A percentile compares a stretch with the other conserved stretches of the same genome.
These are phyloP conservation scores for Chrysodeixis includens DNA, from an alignment of 2,888 invertebrate genomes.

Conservation along the genomic window DNA sequence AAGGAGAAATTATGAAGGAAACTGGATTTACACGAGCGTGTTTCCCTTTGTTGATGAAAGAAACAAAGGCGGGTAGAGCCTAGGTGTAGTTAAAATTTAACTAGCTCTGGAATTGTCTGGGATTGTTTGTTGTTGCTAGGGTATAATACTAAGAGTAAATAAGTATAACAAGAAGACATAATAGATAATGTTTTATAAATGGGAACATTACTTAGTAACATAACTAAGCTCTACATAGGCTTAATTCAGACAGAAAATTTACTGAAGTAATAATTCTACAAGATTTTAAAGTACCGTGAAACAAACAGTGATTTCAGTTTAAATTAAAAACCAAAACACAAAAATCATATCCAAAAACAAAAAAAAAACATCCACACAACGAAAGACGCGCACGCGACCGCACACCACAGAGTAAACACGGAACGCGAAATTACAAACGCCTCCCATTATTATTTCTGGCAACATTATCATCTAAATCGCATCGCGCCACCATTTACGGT, in stretches of 20 bases:
- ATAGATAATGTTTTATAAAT: not conserved
- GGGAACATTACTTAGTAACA: too few species aligned
- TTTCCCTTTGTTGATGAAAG: constrained; percentile 2
- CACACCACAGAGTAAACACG: constrained; percentile 71
- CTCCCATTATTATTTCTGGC: constrained; percentile 84
- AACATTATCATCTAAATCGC: constrained; percentile 89
- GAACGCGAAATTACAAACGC: constrained; percentile 74
- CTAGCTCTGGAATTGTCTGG: not conserved
- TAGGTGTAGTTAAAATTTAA: not conserved
- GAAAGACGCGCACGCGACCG: constrained; percentile 55
- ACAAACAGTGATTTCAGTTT: not conserved
- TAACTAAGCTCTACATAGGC: too few species aligned
- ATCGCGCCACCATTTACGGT: constrained; percentile 85
- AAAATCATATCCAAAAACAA: constrained; percentile 55
- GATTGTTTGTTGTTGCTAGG: not conserved
- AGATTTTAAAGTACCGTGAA: too few species aligned
- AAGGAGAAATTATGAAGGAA: constrained; percentile 21
- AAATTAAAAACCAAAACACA: constrained; percentile 30
- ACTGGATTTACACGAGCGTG: constrained; percentile 16
- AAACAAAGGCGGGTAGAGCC: not conserved
- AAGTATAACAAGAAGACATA: not conserved
- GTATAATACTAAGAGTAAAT: not conserved
- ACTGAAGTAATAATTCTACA: too few species aligned
- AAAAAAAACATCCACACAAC: constrained; percentile 45
- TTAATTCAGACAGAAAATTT: too few species aligned